These are phyloP conservation scores for Gastrophysa polygoni DNA, from an alignment of 2,888 invertebrate genomes.

Conservation along the genomic window DNA sequence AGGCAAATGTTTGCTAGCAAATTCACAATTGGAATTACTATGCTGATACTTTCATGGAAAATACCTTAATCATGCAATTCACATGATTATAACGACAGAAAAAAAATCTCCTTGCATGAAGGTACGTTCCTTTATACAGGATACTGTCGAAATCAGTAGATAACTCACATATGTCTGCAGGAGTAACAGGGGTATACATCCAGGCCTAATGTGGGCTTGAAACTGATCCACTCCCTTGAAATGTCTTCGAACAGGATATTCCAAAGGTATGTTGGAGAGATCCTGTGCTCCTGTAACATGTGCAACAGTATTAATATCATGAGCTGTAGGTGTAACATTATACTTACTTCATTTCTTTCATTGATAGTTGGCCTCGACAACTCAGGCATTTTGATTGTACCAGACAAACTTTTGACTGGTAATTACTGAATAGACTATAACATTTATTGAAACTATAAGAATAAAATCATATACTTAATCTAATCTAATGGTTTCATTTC, in stretches of 20 bases:
- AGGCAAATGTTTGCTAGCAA: too few relatives aligned
- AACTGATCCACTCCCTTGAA: constrained; percentile 41
- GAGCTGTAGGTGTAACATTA: background rate
- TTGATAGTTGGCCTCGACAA: background rate
- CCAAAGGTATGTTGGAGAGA: constrained; percentile 33
- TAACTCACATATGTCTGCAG: constrained; percentile 38
- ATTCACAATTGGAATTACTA: too few relatives aligned
- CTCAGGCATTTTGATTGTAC: background rate
- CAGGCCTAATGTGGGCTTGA: constrained; percentile 37
- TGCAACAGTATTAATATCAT: constrained; percentile 4
- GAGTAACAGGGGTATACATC: constrained; percentile 40
- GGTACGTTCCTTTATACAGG: too few relatives aligned
- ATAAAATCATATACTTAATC: too few relatives aligned
- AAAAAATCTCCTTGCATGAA: too few relatives aligned
- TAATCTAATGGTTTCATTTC: too few relatives aligned
- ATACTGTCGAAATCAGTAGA: too few relatives aligned
- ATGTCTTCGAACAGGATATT: constrained; percentile 36
- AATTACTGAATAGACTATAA: background rate
- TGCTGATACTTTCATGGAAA: too few relatives aligned
- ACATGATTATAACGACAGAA: too few relatives aligned
- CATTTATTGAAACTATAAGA: background rate
- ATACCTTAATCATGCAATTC: too few relatives aligned
- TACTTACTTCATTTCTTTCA: constrained; percentile 65
- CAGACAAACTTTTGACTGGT: too few relatives aligned
- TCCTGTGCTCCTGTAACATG: constrained; percentile 27